Evolutionary conservation across 2,113 vertebrate genomes (phyloP).

Genomic region (Gnathonemus longibarbis): DNA sequence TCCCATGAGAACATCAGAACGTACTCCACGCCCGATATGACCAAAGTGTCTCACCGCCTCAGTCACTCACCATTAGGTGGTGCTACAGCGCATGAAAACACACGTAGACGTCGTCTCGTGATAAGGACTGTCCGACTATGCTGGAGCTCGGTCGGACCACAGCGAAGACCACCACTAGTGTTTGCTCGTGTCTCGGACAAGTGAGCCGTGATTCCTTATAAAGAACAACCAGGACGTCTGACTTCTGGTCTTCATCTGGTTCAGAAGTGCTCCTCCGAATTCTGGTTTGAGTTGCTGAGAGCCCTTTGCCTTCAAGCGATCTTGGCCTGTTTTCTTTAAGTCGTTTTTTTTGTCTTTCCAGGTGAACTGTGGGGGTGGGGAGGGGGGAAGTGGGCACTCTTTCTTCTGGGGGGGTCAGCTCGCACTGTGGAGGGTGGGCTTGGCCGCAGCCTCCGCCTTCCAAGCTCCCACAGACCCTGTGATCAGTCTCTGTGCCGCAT

Average conservation of each 20-base stretch:
- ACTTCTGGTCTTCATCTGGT: background rate
- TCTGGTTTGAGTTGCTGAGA: background rate
- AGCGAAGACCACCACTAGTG: conserved; percentile 2
- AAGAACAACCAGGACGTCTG: background rate
- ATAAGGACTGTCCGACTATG: background rate
- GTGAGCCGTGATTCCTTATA: background rate
- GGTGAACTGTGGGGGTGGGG: background rate
- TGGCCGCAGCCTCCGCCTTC: background rate
- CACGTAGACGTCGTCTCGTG: background rate
- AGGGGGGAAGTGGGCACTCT: background rate
- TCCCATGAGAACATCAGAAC: background rate
- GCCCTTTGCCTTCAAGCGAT: background rate
- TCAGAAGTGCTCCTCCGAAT: background rate
- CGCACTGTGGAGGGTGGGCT: background rate
- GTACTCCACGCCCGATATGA: background rate
- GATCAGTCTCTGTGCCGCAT: background rate
- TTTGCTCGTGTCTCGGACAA: background rate
- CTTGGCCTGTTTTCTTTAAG: background rate
- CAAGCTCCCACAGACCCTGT: background rate
- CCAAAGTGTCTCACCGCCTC: background rate
- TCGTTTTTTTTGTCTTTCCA: background rate
- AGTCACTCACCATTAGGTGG: background rate
- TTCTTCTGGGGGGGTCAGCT: background rate
- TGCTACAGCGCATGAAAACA: too few species aligned
- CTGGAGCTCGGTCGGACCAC: background rate